Evolutionary conservation across 2,797 vertebrate genomes (phyloP).

Genomic region (Phataginus tetradactyla): DNA sequence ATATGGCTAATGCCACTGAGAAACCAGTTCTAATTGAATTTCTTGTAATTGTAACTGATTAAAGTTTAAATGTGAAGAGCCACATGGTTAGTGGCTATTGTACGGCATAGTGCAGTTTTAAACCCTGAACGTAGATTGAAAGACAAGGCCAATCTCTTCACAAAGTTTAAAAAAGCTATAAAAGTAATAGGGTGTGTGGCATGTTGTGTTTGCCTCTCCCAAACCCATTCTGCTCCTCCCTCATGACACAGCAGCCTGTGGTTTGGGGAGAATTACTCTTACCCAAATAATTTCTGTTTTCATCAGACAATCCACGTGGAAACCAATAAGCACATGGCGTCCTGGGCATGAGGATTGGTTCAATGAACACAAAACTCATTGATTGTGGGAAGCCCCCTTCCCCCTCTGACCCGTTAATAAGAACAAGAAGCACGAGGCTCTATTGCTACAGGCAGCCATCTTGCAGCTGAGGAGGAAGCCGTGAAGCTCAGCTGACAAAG

Average conservation of each 20-base stretch:
- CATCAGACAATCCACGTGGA: background rate
- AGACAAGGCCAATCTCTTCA: background rate
- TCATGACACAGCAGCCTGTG: background rate
- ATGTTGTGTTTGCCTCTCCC: background rate
- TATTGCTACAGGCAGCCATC: background rate
- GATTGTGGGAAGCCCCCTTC: background rate
- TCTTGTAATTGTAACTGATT: background rate
- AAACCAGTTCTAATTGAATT: background rate
- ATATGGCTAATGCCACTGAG: background rate
- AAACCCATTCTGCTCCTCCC: background rate
- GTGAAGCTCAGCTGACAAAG: background rate
- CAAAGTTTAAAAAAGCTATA: background rate
- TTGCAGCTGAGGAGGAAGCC: background rate
- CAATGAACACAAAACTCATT: background rate
- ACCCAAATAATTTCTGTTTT: background rate
- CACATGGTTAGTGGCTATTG: background rate
- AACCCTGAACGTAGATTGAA: background rate
- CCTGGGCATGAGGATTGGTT: background rate
- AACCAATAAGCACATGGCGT: background rate
- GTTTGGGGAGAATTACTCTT: background rate
- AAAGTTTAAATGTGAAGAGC: background rate
- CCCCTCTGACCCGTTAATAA: background rate
- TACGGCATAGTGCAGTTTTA: background rate
- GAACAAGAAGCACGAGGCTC: background rate
- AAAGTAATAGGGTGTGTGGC: background rate